Conservation (phyloP, 2,797 vertebrate genomes). For the Aphelocoma californica region DNA sequence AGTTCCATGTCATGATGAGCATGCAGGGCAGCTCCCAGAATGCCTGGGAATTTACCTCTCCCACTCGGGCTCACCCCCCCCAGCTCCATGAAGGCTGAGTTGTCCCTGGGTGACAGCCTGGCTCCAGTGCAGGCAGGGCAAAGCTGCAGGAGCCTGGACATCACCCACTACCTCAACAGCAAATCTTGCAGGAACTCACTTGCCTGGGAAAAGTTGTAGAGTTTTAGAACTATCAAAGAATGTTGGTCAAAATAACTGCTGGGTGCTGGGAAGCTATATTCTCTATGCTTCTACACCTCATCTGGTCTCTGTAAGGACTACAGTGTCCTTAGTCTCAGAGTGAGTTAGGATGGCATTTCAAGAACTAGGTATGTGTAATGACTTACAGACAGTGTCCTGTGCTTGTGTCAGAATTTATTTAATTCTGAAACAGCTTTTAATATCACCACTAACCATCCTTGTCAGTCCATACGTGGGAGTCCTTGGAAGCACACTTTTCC, state of each 20-base stretch:
- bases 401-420: not conserved
- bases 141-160: not conserved
- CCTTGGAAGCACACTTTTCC: not conserved
- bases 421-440: not conserved
- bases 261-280: not conserved
- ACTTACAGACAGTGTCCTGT: not conserved
- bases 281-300: not conserved
- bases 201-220: not conserved
- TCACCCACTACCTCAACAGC: not conserved
- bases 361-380: not conserved
- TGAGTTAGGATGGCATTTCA: not conserved
- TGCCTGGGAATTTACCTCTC: not conserved
- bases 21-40: not conserved
- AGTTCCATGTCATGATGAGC: not conserved
- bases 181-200: not conserved
- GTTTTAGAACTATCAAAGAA: not conserved
- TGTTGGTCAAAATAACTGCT: not conserved
- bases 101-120: not conserved
- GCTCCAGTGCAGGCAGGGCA: not conserved
- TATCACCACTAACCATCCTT: not conserved
- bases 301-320: not conserved
- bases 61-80: not conserved
- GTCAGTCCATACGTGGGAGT: not conserved
- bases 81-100: not conserved
- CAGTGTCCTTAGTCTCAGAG: not conserved